These are phyloP conservation scores for Misgurnus anguillicaudatus DNA, from an alignment of 2,113 vertebrate genomes.

Conservation along the genomic window DNA sequence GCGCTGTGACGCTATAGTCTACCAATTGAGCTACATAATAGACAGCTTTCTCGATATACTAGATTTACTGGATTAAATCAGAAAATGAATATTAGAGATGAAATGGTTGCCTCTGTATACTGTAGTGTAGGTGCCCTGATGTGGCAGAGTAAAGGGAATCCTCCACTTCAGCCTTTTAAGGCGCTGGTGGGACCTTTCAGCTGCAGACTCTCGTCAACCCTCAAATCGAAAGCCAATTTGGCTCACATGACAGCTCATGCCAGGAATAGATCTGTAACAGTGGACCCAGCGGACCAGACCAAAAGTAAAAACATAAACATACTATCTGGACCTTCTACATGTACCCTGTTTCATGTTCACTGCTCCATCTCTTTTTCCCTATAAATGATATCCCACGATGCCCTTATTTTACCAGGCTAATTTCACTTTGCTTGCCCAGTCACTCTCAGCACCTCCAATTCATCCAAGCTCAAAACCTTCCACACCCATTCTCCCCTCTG, in stretches of 20 bases:
- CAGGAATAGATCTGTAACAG: slow-evolving; percentile 51
- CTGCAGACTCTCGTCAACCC: slow-evolving; percentile 39
- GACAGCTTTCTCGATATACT: too few relatives aligned
- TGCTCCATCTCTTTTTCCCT: slow-evolving; percentile 43
- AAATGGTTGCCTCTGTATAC: not conserved
- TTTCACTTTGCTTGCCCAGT: slow-evolving; percentile 46
- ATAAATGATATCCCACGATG: slow-evolving; percentile 51
- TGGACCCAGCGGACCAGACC: slow-evolving; percentile 48
- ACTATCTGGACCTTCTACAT: slow-evolving; percentile 37
- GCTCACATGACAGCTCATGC: slow-evolving; percentile 40
- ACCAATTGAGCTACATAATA: too few relatives aligned
- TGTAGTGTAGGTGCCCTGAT: not conserved
- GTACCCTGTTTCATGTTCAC: slow-evolving; percentile 40
- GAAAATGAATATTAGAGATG: slow-evolving; percentile 1
- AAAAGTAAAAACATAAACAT: slow-evolving; percentile 46
- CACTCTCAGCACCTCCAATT: slow-evolving; percentile 44
- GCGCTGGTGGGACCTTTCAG: slow-evolving; percentile 35
- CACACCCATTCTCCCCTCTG: slow-evolving; percentile 45
- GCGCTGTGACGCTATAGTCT: too few relatives aligned
- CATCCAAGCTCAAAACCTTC: slow-evolving; percentile 37
- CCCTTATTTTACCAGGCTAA: slow-evolving; percentile 52
- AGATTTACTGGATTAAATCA: not conserved
- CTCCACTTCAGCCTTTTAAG: slow-evolving; percentile 10
- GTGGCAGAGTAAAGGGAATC: slow-evolving; percentile 22
- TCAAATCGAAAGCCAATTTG: slow-evolving; percentile 26